These are phyloP conservation scores for Malurus melanocephalus DNA, from an alignment of 2,113 vertebrate species.

Conservation along the genomic window DNA sequence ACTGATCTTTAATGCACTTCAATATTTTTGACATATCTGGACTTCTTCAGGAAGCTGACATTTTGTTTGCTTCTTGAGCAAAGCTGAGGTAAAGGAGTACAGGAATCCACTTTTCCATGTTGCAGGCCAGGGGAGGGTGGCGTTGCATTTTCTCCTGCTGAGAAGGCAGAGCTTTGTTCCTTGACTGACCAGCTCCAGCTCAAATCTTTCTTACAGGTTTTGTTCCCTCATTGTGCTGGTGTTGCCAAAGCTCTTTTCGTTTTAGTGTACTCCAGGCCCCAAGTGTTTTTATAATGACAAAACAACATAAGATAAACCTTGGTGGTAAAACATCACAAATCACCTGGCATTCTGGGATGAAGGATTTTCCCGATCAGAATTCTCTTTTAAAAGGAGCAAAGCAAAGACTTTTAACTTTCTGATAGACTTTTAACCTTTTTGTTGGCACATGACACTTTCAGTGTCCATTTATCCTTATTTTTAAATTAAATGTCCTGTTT, in stretches of 20 bases:
- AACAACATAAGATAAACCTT: neutral
- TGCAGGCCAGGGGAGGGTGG: fast-evolving
- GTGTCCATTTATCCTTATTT: neutral
- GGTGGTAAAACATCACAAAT: neutral
- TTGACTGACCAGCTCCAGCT: neutral
- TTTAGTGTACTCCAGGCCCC: neutral
- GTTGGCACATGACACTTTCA: neutral
- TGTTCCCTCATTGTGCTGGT: neutral
- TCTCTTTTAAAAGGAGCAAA: neutral
- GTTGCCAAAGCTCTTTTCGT: neutral
- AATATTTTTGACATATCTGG: neutral
- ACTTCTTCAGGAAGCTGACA: neutral
- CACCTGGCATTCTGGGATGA: neutral
- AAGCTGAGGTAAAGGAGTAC: neutral
- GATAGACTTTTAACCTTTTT: neutral
- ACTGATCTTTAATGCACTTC: fast-evolving
- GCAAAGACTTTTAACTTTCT: neutral
- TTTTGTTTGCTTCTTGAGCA: neutral
- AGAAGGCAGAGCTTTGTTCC: neutral
- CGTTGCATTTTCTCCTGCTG: neutral
- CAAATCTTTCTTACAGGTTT: neutral
- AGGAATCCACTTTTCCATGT: neutral
- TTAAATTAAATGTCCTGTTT: neutral
- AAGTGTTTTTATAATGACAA: neutral
- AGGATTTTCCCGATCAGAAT: neutral